Evolutionary conservation across 1,140 invertebrate genomes (phyloP).

Genomic region (Apis cerana): DNA sequence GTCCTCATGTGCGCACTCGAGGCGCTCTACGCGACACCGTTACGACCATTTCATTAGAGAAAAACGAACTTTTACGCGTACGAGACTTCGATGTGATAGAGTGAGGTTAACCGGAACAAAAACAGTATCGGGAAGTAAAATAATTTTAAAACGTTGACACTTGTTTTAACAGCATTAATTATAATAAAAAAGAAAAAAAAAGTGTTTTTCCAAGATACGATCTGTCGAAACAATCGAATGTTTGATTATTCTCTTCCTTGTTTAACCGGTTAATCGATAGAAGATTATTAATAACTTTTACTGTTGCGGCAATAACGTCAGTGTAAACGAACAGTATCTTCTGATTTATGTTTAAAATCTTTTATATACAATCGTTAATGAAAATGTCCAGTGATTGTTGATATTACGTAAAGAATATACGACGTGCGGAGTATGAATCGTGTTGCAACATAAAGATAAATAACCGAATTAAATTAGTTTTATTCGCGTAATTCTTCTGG

Average conservation of each 20-base stretch:
- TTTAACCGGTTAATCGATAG: not conserved
- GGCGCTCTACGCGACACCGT: conserved; percentile 36
- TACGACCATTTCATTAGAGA: conserved; percentile 10
- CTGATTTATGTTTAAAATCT: not conserved
- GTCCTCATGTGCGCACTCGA: conserved; percentile 53
- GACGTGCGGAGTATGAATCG: not conserved
- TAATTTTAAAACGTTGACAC: not conserved
- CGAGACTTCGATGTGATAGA: not conserved
- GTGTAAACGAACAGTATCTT: not conserved
- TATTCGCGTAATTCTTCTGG: not conserved
- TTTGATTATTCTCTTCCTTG: not conserved
- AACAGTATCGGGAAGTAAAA: too few relatives aligned
- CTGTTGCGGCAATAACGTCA: not conserved
- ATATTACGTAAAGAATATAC: conserved; percentile 5
- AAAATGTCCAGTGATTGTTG: not conserved
- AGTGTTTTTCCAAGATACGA: not conserved
- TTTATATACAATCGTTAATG: too few relatives aligned
- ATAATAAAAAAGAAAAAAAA: not conserved
- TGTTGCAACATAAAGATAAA: conserved; percentile 29
- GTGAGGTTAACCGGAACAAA: not conserved
- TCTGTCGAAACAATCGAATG: not conserved
- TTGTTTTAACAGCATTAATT: not conserved
- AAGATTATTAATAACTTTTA: not conserved
- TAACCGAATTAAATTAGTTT: conserved; percentile 38
- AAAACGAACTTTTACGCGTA: conserved; percentile 17